Conservation (phyloP, 2,888 invertebrate species). For the Timema podura region DNA sequence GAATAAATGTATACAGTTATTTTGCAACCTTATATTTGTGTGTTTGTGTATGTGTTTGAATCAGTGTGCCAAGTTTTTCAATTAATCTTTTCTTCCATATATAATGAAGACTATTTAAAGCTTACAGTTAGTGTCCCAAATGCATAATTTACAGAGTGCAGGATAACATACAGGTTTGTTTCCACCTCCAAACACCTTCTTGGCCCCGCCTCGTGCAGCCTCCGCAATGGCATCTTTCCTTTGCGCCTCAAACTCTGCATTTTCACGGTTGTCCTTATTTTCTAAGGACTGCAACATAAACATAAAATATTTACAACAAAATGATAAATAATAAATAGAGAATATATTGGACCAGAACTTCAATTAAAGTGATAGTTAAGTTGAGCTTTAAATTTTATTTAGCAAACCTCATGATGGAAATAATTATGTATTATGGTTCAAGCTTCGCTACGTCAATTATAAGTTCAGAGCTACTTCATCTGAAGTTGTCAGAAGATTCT, state of each 20-base stretch:
- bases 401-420: background rate
- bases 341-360: no score
- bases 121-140: no score
- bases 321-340: background rate
- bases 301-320: background rate
- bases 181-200: slow-evolving; percentile 52
- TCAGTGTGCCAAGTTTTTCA: no score
- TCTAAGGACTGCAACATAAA: slow-evolving; percentile 31
- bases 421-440: background rate
- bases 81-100: no score
- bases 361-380: no score
- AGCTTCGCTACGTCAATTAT: background rate
- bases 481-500: no score
- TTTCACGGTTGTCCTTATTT: slow-evolving; percentile 60
- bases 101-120: no score
- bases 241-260: slow-evolving; percentile 84
- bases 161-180: slow-evolving; percentile 46
- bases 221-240: slow-evolving; percentile 86
- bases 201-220: slow-evolving; percentile 61
- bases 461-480: background rate
- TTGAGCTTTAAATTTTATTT: no score
- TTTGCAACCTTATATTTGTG: no score
- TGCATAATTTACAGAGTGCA: no score
- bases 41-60: no score
- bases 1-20: no score